phyloP scores from a whole-genome alignment of 1,140 invertebrate genomes.

The Palaemon carinicauda region DNA sequence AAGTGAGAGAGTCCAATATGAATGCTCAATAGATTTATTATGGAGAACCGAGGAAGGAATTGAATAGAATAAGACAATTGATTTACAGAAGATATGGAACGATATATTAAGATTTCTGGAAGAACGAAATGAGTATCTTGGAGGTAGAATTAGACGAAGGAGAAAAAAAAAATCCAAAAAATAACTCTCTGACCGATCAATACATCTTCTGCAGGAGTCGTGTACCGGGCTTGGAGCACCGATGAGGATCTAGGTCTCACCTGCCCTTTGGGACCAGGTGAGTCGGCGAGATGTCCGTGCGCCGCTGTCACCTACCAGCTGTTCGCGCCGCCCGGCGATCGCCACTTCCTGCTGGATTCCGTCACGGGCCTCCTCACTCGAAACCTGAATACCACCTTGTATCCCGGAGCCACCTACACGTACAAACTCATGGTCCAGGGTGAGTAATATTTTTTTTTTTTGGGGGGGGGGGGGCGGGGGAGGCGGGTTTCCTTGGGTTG shows the following conservation, averaged over 20 bases:
- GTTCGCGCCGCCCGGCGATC: slow-evolving; percentile 15
- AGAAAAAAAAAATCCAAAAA: neutral
- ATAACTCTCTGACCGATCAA: neutral
- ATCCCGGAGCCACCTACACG: slow-evolving; percentile 8
- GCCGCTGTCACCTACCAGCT: slow-evolving; percentile 33
- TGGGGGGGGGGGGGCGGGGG: neutral
- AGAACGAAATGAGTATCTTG: neutral
- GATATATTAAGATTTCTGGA: too few species aligned
- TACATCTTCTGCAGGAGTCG: neutral
- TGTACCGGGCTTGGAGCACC: slow-evolving; percentile 38
- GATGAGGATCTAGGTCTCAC: slow-evolving; percentile 38
- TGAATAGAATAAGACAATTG: too few species aligned
- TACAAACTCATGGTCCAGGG: slow-evolving; percentile 40
- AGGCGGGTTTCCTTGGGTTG: too few species aligned
- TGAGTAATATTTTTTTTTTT: too few species aligned
- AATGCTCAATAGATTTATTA: too few species aligned
- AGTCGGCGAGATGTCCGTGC: slow-evolving; percentile 29
- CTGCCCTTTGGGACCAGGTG: slow-evolving; percentile 24
- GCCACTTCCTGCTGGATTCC: slow-evolving; percentile 13
- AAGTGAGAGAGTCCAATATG: too few species aligned
- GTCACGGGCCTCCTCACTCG: slow-evolving; percentile 11
- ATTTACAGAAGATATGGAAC: too few species aligned
- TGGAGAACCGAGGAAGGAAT: too few species aligned
- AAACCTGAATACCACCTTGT: neutral
- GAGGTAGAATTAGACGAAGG: neutral